A percentile compares a stretch with the other conserved stretches of the same genome.
phyloP scores from a whole-genome alignment of 1,140 invertebrate species.

The Drosophila setifemur region DNA sequence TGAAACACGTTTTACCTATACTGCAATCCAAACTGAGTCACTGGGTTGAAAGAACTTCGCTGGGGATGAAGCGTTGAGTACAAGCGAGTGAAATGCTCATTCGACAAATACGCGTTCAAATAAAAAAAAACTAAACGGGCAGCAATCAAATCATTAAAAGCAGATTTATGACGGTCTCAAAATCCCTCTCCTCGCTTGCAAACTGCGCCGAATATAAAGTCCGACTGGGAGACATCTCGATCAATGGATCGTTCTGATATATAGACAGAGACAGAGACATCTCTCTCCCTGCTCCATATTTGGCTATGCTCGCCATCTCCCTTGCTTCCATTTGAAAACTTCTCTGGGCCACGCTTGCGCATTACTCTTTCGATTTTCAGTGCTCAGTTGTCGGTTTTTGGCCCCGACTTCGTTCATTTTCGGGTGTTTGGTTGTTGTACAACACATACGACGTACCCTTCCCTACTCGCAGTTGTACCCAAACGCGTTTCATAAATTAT shows the following conservation, averaged over 20 bases:
- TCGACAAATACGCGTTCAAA: neutral
- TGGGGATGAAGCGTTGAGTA: slow-evolving; percentile 30
- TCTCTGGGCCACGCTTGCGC: slow-evolving; percentile 48
- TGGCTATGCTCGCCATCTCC: slow-evolving; percentile 3
- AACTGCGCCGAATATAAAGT: slow-evolving; percentile 27
- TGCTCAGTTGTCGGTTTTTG: neutral
- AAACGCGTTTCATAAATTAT: slow-evolving; percentile 81
- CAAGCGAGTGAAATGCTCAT: slow-evolving; percentile 4
- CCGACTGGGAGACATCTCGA: slow-evolving; percentile 14
- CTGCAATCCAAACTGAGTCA: slow-evolving; percentile 41
- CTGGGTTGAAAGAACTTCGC: slow-evolving; percentile 50
- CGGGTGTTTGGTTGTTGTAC: neutral
- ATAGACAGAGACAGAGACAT: slow-evolving; percentile 1
- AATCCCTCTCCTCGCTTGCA: slow-evolving; percentile 27
- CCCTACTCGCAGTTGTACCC: slow-evolving; percentile 49
- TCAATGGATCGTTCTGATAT: slow-evolving; percentile 31
- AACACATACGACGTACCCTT: slow-evolving; percentile 34
- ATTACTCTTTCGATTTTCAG: slow-evolving; percentile 1
- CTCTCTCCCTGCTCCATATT: slow-evolving; percentile 33
- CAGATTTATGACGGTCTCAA: slow-evolving; percentile 33
- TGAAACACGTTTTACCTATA: slow-evolving; percentile 53
- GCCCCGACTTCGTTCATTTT: neutral
- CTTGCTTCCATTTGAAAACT: neutral
- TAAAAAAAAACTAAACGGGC: neutral
- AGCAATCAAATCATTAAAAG: slow-evolving; percentile 34